A percentile compares a stretch with the other conserved stretches of the same genome.
Conservation (phyloP, 2,113 vertebrate genomes). For the Gobius niger region DNA sequence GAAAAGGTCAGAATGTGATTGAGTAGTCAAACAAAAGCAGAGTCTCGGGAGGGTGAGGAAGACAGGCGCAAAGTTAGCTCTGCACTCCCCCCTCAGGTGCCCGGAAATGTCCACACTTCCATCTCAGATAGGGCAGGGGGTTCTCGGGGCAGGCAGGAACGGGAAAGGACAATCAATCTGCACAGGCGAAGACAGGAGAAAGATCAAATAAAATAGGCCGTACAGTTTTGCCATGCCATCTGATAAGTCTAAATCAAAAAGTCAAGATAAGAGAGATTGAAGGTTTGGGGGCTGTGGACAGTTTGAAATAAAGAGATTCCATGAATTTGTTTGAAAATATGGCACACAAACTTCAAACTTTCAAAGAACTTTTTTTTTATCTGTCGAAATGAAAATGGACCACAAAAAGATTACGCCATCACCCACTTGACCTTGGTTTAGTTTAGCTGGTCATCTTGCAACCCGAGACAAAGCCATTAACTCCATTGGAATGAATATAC, state of each 20-base stretch:
- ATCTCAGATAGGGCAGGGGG: slow-evolving; percentile 35
- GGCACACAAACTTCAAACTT: background rate
- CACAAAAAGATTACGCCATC: too few species aligned
- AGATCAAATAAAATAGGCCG: background rate
- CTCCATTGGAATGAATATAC: slow-evolving; percentile 46
- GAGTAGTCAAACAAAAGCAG: slow-evolving; percentile 55
- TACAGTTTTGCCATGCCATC: slow-evolving; percentile 1
- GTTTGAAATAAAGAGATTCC: background rate
- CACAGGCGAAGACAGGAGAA: slow-evolving; percentile 20
- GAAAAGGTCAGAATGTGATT: slow-evolving; percentile 67
- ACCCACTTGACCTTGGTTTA: background rate
- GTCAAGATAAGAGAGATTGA: slow-evolving; percentile 7
- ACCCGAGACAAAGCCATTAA: slow-evolving; percentile 50
- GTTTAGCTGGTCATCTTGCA: background rate
- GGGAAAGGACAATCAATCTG: slow-evolving; percentile 38
- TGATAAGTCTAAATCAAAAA: slow-evolving; percentile 12
- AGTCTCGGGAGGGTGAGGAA: slow-evolving; percentile 44
- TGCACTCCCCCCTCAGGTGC: slow-evolving; percentile 25
- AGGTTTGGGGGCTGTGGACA: background rate
- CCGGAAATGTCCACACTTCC: slow-evolving; percentile 25
- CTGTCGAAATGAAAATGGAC: background rate
- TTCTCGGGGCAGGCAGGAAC: slow-evolving; percentile 12
- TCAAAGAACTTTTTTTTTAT: background rate
- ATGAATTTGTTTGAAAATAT: background rate
- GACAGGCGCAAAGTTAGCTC: slow-evolving; percentile 51